Evolutionary conservation across 1,140 invertebrate species (phyloP).

Genomic region (Hycleus cichorii): DNA sequence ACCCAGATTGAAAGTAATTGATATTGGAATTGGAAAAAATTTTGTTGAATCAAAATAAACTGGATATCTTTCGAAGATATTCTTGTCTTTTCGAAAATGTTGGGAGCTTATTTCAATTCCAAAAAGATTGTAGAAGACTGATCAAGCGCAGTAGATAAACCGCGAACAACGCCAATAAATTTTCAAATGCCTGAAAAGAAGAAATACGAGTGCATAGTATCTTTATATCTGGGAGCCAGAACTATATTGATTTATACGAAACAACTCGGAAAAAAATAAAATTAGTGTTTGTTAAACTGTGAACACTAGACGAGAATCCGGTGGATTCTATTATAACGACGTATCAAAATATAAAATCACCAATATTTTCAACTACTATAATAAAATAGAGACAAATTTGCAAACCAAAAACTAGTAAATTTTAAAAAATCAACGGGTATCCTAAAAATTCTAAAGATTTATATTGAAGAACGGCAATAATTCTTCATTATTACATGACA

Average conservation of each 20-base stretch:
- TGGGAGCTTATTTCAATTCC: conserved; percentile 6
- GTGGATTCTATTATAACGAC: no score
- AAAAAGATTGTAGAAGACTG: conserved; percentile 3
- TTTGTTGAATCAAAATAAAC: no score
- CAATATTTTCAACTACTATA: no score
- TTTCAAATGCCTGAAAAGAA: conserved; percentile 17
- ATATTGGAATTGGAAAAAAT: no score
- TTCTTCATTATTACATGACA: conserved; percentile 4
- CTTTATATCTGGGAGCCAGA: conserved; percentile 15
- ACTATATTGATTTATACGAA: conserved; percentile 16
- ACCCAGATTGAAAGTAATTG: neutral
- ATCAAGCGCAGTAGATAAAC: conserved; percentile 19
- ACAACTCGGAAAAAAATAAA: conserved; percentile 9
- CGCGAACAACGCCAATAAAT: conserved; percentile 20
- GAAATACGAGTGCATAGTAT: conserved; percentile 25
- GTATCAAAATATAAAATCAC: no score
- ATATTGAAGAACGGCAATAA: neutral
- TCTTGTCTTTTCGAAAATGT: no score
- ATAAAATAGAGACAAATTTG: no score
- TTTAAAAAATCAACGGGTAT: no score
- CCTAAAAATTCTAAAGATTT: no score
- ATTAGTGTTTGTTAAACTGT: conserved; percentile 4
- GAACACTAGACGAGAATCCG: no score
- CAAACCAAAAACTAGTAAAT: no score
- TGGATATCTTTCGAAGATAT: no score